phyloP scores from a whole-genome alignment of 2,797 vertebrate species.

The Oreochromis mossambicus region DNA sequence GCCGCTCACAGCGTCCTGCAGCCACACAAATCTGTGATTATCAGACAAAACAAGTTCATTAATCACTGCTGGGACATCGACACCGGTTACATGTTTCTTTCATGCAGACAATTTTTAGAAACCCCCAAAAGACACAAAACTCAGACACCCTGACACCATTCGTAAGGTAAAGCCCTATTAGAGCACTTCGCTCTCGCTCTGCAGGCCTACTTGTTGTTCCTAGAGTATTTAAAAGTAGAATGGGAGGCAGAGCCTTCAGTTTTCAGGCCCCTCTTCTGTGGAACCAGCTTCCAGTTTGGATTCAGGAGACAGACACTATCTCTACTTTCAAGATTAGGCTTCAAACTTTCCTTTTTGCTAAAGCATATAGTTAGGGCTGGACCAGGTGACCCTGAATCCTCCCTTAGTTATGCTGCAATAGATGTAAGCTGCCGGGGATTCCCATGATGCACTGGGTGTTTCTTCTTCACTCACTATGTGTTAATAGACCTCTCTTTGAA shows the following conservation, averaged over 20 bases:
- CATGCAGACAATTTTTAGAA: background rate
- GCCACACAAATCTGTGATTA: background rate
- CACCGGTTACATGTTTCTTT: background rate
- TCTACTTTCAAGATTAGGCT: rapidly evolving
- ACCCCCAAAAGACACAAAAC: background rate
- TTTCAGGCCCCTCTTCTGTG: background rate
- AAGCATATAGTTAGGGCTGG: too few species aligned
- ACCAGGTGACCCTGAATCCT: too few species aligned
- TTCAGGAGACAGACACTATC: background rate
- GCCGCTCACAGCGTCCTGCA: background rate
- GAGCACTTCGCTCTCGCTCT: rapidly evolving
- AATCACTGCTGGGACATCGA: background rate
- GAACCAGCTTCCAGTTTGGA: background rate
- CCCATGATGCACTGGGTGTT: too few species aligned
- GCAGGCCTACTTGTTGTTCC: background rate
- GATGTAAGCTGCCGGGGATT: too few species aligned
- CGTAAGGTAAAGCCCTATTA: background rate
- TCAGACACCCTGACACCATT: background rate
- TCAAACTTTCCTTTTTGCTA: background rate
- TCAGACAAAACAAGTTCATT: background rate
- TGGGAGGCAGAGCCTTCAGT: background rate
- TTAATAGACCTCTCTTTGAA: background rate
- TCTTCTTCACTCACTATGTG: too few species aligned
- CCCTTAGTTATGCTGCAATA: too few species aligned
- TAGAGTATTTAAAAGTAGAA: background rate